Conservation (phyloP, 2,113 vertebrate species). For the Lanius collurio region DNA sequence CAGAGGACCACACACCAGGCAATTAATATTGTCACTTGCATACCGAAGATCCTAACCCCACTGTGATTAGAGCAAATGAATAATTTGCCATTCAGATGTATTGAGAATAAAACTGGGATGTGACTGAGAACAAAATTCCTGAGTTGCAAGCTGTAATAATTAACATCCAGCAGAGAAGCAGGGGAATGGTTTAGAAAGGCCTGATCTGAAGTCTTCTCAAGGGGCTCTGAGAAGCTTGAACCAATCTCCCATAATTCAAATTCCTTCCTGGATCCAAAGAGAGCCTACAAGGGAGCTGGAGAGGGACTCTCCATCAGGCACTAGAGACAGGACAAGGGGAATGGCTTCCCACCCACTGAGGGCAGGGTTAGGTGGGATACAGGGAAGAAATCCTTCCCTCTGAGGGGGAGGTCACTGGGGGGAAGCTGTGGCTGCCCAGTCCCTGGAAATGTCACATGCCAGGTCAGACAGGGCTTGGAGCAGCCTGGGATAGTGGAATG, state of each 20-base stretch:
- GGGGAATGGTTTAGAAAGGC: neutral
- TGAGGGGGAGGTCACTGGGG: no score
- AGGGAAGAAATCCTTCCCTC: neutral
- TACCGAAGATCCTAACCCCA: constrained; percentile 29
- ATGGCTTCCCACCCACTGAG: neutral
- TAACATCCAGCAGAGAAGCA: neutral
- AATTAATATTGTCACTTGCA: constrained; percentile 59
- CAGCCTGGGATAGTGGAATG: neutral
- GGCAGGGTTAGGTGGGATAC: neutral
- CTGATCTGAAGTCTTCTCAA: neutral
- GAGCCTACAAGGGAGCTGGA: neutral
- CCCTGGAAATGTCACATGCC: neutral
- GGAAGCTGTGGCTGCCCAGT: neutral
- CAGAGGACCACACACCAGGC: constrained; percentile 14
- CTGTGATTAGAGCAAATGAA: constrained; percentile 58
- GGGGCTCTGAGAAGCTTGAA: neutral
- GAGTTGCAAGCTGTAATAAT: neutral
- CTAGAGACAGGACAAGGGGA: neutral
- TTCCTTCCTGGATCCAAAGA: neutral
- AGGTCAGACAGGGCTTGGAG: neutral
- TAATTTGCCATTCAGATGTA: constrained; percentile 29
- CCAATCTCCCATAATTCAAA: accelerated
- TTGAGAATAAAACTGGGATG: neutral
- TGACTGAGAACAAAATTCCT: neutral
- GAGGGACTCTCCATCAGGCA: neutral